These are phyloP conservation scores for Steatornis caripensis DNA, from an alignment of 2,113 vertebrate genomes.

Conservation along the genomic window DNA sequence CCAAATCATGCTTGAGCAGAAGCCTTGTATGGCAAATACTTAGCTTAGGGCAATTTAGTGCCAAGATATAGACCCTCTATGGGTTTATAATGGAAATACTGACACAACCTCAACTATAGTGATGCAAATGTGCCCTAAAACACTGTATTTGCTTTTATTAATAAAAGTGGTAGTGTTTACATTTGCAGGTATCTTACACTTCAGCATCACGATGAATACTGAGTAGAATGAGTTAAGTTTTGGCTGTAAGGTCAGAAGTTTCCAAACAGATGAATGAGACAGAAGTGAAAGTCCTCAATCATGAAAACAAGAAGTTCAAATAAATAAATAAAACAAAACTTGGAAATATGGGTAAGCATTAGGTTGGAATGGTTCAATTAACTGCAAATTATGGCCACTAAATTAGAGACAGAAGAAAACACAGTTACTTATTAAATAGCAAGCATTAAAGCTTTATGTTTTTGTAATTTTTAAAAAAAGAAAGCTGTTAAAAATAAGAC, in stretches of 20 bases:
- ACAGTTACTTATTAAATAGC: constrained; percentile 57
- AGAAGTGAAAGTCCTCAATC: constrained; percentile 36
- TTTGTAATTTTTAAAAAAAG: constrained; percentile 34
- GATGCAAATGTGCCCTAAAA: constrained; percentile 66
- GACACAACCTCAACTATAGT: constrained; percentile 57
- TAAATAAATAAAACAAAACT: constrained; percentile 70
- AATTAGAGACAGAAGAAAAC: constrained; percentile 63
- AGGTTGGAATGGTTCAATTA: constrained; percentile 69
- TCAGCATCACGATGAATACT: constrained; percentile 63
- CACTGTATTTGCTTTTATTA: constrained; percentile 68
- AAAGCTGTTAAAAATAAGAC: constrained; percentile 65
- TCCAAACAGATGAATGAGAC: constrained; percentile 39
- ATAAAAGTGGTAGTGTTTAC: constrained; percentile 68
- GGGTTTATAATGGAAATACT: constrained; percentile 59
- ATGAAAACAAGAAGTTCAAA: constrained; percentile 60
- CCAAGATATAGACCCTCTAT: constrained; percentile 53
- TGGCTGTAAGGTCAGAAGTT: constrained; percentile 27
- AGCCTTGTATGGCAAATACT: constrained; percentile 25
- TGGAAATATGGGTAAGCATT: constrained; percentile 62
- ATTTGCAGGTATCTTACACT: constrained; percentile 64
- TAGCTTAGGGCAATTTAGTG: constrained; percentile 39
- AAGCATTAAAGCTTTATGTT: constrained; percentile 66
- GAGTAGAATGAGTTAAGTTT: constrained; percentile 46
- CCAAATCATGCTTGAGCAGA: constrained; percentile 21
- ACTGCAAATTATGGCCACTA: constrained; percentile 60